A percentile compares a stretch with the other conserved stretches of the same genome.
These are phyloP conservation scores for Parazoanthus darwini DNA, from an alignment of 92 coral and sea anemone genomes.

Conservation along the genomic window DNA sequence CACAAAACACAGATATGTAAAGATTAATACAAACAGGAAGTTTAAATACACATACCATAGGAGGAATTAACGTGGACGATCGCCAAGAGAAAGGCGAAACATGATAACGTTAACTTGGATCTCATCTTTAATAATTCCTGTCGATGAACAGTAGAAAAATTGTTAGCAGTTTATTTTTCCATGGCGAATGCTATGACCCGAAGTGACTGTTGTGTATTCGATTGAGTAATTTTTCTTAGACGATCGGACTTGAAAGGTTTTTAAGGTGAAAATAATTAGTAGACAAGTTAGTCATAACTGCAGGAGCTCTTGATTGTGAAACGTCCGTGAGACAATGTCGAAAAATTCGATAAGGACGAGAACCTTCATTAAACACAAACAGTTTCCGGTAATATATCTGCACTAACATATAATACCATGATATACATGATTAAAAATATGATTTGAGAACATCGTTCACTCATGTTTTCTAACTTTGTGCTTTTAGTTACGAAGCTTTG, in stretches of 20 bases:
- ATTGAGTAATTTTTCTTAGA: background rate
- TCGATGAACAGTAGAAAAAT: background rate
- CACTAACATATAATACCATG: background rate
- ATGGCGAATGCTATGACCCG: background rate
- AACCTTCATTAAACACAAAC: background rate
- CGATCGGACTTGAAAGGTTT: background rate
- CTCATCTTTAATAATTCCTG: slow-evolving; percentile 14
- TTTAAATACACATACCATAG: slow-evolving; percentile 14
- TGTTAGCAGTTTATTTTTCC: background rate
- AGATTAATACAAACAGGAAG: background rate
- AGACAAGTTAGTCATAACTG: background rate
- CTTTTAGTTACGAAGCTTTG: too few relatives aligned
- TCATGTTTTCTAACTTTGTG: background rate
- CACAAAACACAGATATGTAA: background rate
- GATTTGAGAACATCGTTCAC: background rate
- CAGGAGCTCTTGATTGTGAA: background rate
- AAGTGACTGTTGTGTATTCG: background rate
- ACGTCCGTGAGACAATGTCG: background rate
- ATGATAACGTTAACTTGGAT: background rate
- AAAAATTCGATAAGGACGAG: background rate
- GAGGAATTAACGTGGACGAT: slow-evolving; percentile 9
- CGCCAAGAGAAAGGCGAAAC: slow-evolving; percentile 18
- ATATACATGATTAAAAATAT: too few relatives aligned
- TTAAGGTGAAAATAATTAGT: too few relatives aligned
- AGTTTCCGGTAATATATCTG: background rate